Base-by-base conservation (phyloP, 2,888 invertebrate species). In the Diabrotica balteata region DNA sequence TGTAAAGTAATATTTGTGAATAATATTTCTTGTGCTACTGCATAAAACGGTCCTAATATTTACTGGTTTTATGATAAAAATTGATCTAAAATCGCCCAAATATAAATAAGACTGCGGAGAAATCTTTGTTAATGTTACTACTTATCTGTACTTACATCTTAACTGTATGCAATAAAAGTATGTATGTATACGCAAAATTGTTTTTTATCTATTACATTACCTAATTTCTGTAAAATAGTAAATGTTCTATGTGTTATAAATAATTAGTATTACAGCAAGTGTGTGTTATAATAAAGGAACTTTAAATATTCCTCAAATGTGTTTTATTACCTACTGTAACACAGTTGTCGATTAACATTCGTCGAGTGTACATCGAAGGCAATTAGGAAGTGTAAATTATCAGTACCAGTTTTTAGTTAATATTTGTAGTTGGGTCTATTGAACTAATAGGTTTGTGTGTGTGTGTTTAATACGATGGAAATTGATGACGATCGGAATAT, bases 281-380 rank as follows among this genome's bases (percentile, higher is more conserved):
- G 61, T 72, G 71, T 71, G 61, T 59, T 61, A 70, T 47, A 72
- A 72, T 73, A 73, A 72, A 72, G 70, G 60, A 62, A 69, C 69
- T 72, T 72, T 72, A 69, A 69, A 73, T 32, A 32, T 2, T 32
- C 32, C 32, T 32, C 17, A 61, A 22, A 42, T 8, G 9, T 22
- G 42, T 10, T 32, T 50, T 22, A 50, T 51, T 17, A n/a, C n/a
- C n/a, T n/a, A n/a, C n/a, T n/a, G n/a, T n/a, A n/a, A n/a, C n/a
- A n/a, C n/a, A n/a, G n/a, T n/a, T n/a, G n/a, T n/a, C n/a, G n/a
- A n/a, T n/a, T n/a, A n/a, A n/a, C n/a, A n/a, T n/a, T n/a, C n/a
- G n/a, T n/a, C n/a, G n/a, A n/a, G n/a, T n/a, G n/a, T n/a, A n/a
- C n/a, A n/a, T n/a, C n/a, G n/a, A n/a, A n/a, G n/a, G n/a, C n/a